Evolutionary conservation across 2,888 invertebrate species (phyloP), one percentile per base, ranked within the genome.

Genomic region (Ornithoptera priamus): DNA sequence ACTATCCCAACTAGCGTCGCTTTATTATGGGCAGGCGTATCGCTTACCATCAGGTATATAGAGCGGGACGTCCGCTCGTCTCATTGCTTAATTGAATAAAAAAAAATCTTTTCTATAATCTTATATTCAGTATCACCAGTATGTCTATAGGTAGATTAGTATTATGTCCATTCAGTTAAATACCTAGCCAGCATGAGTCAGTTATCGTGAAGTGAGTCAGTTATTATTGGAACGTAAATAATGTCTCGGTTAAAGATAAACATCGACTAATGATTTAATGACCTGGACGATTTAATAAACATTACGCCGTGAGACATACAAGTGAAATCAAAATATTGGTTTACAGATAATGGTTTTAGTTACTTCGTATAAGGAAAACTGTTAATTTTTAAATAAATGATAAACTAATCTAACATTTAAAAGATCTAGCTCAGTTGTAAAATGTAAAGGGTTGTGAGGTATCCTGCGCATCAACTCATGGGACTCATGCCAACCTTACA

Each of bases 251-350:
- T n/a, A 60, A 53, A 67, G 70, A 70, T 70, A 70, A 70, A 70
- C 62, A 30, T 66, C 58, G 53, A 63, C 63, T 68, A 71, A 73
- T 69, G 56, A 69, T 68, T 63, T 69, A 67, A 65, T 68, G 67
- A 64, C 65, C 66, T 58, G 53, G 59, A 72, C 70, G 70, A 70
- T 73, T 73, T 64, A 70, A 72, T 71, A 70, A 72, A 73, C 74
- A 75, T 72, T 73, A 67, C 62, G 64, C 68, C 56, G 64, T 68
- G 36, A 61, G 71, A 70, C 71, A 68, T 62, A 72, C 73, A 75
- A 75, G 74, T 75, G 71, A 66, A 71, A 69, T 72, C 67, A 65
- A 71, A 73, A 72, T 71, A 72, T 72, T 70, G 68, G 66, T 62
- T 50, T 17, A 24, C 7, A 18, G 56, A 72, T 72, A 67, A 67